A percentile compares a stretch with the other conserved stretches of the same genome.
Evolutionary conservation across 2,113 vertebrate species (phyloP).

Genomic region (Oryctolagus cuniculus): DNA sequence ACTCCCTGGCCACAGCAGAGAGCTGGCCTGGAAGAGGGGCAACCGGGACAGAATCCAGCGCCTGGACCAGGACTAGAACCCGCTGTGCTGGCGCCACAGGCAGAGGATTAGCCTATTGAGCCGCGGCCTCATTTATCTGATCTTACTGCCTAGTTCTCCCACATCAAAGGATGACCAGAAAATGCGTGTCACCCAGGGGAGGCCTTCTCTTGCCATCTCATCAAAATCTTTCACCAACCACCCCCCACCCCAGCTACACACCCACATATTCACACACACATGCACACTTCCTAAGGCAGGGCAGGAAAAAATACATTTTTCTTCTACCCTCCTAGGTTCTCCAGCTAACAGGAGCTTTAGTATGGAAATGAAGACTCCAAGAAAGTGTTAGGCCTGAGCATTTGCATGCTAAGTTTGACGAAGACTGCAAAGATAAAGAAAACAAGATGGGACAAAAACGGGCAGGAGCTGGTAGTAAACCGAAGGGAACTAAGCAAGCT

Average conservation of each 20-base stretch:
- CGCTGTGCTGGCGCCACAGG: too few relatives aligned
- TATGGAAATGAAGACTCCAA: not conserved
- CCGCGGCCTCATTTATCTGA: too few relatives aligned
- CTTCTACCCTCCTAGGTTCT: not conserved
- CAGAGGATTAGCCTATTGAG: too few relatives aligned
- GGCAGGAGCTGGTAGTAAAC: not conserved
- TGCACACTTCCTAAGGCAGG: not conserved
- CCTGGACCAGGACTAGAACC: too few relatives aligned
- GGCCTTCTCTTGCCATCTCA: not conserved
- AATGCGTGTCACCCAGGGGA: not conserved
- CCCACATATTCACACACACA: not conserved
- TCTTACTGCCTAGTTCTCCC: too few relatives aligned
- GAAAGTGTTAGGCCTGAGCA: not conserved
- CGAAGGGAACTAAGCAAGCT: not conserved
- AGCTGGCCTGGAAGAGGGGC: too few relatives aligned
- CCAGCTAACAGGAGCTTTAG: not conserved
- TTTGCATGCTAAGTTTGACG: not conserved
- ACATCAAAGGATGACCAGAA: not conserved
- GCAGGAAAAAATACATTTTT: not conserved
- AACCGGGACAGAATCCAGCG: too few relatives aligned
- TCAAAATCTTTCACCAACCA: not conserved
- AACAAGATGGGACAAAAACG: not conserved
- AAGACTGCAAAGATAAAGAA: not conserved
- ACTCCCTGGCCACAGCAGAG: too few relatives aligned
- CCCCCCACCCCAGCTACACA: not conserved